Evolutionary conservation across 2,797 vertebrate species (phyloP).

Genomic region (Enteromius fasciolatus): DNA sequence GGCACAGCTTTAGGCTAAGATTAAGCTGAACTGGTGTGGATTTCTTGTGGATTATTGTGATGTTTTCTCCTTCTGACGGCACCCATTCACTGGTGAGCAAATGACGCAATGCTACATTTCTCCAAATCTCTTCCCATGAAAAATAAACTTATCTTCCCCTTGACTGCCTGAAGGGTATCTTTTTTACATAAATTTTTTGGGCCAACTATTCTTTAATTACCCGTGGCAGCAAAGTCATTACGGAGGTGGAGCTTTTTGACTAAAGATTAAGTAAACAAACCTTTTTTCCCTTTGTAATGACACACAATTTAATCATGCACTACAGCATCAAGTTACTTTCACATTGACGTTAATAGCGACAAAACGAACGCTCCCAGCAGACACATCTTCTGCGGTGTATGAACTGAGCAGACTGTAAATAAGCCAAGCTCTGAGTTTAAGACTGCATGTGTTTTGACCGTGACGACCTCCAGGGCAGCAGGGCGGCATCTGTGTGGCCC

Average conservation of each 20-base stretch:
- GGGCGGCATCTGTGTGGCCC: background rate
- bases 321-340: background rate
- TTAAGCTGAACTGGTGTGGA: background rate
- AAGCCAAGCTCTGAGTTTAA: constrained; percentile 4
- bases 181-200: background rate
- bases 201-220: background rate
- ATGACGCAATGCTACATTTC: background rate
- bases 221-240: background rate
- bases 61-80: background rate
- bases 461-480: constrained; percentile 10
- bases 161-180: background rate
- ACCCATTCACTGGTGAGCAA: background rate
- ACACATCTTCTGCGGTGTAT: background rate
- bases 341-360: background rate
- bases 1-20: background rate
- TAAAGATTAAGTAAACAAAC: background rate
- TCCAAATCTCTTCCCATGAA: background rate
- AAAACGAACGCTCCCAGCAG: background rate
- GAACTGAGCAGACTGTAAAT: constrained; percentile 31
- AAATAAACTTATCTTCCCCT: background rate
- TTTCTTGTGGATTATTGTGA: background rate
- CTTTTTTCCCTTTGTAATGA: background rate
- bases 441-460: background rate
- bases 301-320: background rate
- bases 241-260: background rate